A percentile compares a stretch with the other conserved stretches of the same genome.
These are phyloP conservation scores for Hydropsyche tenuis DNA, from an alignment of 1,140 invertebrate species.

Conservation along the genomic window DNA sequence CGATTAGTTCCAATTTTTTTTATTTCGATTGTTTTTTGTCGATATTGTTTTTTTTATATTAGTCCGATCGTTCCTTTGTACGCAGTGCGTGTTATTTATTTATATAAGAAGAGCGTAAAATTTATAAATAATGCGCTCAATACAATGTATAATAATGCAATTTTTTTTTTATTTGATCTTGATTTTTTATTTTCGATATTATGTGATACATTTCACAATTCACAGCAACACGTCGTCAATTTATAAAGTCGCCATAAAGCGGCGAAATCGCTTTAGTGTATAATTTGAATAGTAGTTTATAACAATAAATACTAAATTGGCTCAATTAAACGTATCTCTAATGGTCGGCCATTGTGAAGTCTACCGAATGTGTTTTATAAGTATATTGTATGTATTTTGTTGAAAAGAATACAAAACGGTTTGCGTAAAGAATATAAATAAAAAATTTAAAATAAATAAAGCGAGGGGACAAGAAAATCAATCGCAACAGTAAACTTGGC, in stretches of 20 bases:
- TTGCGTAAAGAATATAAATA: neutral
- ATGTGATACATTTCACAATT: too few species aligned
- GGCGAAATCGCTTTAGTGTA: slow-evolving; percentile 41
- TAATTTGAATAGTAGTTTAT: slow-evolving; percentile 40
- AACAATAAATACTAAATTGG: slow-evolving; percentile 37
- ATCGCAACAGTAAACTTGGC: slow-evolving; percentile 29
- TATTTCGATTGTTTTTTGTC: too few species aligned
- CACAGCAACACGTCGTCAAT: slow-evolving; percentile 25
- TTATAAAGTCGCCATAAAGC: slow-evolving; percentile 35
- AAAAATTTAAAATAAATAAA: slow-evolving; percentile 18
- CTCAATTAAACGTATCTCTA: slow-evolving; percentile 43
- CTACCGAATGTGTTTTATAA: slow-evolving; percentile 16
- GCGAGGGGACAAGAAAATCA: slow-evolving; percentile 7
- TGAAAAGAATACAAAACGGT: too few species aligned
- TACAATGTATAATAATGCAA: too few species aligned
- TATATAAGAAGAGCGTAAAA: too few species aligned
- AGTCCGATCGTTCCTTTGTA: too few species aligned
- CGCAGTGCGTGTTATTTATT: too few species aligned
- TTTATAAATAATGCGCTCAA: too few species aligned
- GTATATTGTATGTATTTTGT: too few species aligned
- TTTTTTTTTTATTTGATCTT: neutral
- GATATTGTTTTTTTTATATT: too few species aligned
- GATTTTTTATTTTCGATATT: neutral
- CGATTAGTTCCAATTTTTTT: slow-evolving; percentile 17
- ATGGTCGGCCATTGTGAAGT: slow-evolving; percentile 5